A percentile compares a stretch with the other conserved stretches of the same genome.
Conservation (phyloP, 2,797 vertebrate genomes). For the Tauraco hartlaubi region DNA sequence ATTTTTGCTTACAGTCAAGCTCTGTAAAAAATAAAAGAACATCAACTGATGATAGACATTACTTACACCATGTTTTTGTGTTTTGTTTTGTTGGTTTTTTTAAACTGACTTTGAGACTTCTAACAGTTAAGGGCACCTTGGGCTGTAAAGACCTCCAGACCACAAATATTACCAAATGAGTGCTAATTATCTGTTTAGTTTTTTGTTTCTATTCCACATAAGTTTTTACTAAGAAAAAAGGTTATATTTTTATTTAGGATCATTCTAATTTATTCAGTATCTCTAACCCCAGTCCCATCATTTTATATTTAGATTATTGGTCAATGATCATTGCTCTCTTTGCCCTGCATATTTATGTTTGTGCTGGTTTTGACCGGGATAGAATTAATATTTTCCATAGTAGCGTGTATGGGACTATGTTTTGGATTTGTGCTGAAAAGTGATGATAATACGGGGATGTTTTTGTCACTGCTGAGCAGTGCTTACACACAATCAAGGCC, state of each 20-base stretch:
- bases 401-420: no score
- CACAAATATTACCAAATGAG: background rate
- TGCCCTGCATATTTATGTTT: background rate
- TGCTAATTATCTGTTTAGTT: background rate
- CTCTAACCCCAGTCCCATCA: background rate
- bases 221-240: background rate
- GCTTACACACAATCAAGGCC: no score
- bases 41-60: background rate
- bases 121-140: background rate
- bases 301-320: background rate
- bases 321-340: background rate
- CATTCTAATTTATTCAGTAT: background rate
- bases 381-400: no score
- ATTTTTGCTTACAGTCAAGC: background rate
- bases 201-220: background rate
- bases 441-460: no score
- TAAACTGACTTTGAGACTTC: background rate
- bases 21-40: background rate
- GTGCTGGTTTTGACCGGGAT: no score
- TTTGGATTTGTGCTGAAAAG: no score
- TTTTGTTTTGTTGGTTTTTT: background rate
- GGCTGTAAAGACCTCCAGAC: background rate
- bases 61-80: background rate
- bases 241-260: background rate
- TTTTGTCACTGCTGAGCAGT: no score